Conservation (phyloP, 2,113 vertebrate species). For the Excalfactoria chinensis region DNA sequence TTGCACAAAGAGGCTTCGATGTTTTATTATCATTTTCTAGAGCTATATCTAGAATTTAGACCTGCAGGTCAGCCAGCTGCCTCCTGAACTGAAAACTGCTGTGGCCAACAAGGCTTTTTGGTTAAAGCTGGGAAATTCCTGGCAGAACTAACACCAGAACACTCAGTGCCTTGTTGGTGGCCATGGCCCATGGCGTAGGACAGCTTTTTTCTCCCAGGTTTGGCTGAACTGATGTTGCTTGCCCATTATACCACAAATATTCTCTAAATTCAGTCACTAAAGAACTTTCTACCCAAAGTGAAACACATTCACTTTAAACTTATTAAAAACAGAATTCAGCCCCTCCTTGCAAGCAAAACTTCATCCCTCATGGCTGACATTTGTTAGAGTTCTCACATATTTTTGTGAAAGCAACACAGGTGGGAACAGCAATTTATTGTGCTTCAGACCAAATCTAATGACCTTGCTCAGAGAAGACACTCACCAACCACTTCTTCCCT, state of each 20-base stretch:
- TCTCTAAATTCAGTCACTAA: not conserved
- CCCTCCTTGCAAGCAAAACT: not conserved
- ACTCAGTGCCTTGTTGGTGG: not conserved
- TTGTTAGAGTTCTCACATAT: not conserved
- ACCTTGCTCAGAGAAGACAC: not conserved
- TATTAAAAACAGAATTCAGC: not conserved
- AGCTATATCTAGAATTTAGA: not conserved
- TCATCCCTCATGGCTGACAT: not conserved
- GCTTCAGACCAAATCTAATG: not conserved
- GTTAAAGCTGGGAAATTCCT: not conserved
- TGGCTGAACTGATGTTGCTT: not conserved
- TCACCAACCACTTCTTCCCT: not conserved
- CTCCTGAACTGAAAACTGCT: not conserved
- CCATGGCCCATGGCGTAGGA: not conserved
- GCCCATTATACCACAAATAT: not conserved
- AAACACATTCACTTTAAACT: not conserved
- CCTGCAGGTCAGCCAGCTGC: not conserved
- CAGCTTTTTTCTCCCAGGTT: not conserved
- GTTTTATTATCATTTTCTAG: not conserved
- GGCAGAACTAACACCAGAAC: not conserved
- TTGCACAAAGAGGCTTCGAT: not conserved
- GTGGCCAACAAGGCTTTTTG: not conserved
- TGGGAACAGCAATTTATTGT: not conserved
- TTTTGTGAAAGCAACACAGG: not conserved
- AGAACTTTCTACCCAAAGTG: not conserved